Evolutionary conservation across 2,888 invertebrate genomes (phyloP).

Genomic region (Ochropleura plecta): DNA sequence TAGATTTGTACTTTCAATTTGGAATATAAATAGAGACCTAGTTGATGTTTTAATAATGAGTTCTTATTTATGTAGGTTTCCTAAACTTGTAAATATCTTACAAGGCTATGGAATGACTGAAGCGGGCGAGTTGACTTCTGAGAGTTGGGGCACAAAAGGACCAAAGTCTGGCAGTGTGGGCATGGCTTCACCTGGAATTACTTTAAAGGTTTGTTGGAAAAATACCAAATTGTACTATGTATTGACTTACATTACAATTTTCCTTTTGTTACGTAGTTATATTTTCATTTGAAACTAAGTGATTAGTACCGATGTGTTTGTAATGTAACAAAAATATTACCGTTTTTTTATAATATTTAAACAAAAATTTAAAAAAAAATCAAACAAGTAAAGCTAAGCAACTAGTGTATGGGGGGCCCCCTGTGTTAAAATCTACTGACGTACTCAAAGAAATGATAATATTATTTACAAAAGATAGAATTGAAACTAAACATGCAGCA

Average conservation of each 20-base stretch:
- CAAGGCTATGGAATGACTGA: constrained; percentile 86
- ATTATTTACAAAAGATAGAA: no score
- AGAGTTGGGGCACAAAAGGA: constrained; percentile 79
- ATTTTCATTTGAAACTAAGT: constrained; percentile 2
- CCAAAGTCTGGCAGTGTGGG: constrained; percentile 83
- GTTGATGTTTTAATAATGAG: not conserved
- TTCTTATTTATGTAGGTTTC: constrained; percentile 69
- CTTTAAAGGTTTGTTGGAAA: constrained; percentile 74
- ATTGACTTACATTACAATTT: not conserved
- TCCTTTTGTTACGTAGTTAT: not conserved
- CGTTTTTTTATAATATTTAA: no score
- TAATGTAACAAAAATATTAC: no score
- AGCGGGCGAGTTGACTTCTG: constrained; percentile 81
- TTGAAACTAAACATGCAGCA: no score
- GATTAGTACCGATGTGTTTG: no score
- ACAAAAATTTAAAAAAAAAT: no score
- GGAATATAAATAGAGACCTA: not conserved
- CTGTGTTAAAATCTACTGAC: no score
- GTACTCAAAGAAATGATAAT: no score
- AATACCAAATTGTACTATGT: not conserved
- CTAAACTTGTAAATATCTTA: constrained; percentile 72
- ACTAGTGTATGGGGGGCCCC: no score
- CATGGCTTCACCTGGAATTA: constrained; percentile 79
- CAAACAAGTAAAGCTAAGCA: no score
- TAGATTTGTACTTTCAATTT: not conserved